A percentile compares a stretch with the other conserved stretches of the same genome.
Conservation (phyloP, 2,797 vertebrate genomes). For the Oryzias dopingdopingensis region DNA sequence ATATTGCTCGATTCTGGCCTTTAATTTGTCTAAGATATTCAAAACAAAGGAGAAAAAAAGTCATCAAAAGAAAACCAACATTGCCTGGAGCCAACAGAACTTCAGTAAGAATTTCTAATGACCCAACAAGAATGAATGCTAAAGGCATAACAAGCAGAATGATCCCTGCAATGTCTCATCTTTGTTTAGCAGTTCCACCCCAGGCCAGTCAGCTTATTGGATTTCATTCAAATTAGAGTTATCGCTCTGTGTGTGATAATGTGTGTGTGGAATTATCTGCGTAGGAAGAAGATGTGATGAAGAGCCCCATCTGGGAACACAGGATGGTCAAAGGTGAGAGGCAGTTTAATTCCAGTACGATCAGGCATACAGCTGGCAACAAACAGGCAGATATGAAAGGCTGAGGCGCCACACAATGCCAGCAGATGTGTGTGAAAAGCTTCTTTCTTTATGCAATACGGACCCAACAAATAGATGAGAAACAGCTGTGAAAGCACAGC, state of each 20-base stretch:
- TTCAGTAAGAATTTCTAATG: slow-evolving; percentile 56
- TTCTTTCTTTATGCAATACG: not conserved
- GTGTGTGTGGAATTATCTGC: slow-evolving; percentile 16
- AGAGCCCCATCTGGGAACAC: not conserved
- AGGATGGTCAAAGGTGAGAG: slow-evolving; percentile 3
- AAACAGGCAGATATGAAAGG: not conserved
- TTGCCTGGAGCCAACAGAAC: slow-evolving; percentile 32
- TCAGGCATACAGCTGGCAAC: not conserved
- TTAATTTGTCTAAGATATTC: slow-evolving; percentile 28
- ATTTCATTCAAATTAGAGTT: slow-evolving; percentile 54
- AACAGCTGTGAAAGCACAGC: slow-evolving; percentile 24
- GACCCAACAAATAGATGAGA: slow-evolving; percentile 23
- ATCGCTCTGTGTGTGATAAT: slow-evolving; percentile 34
- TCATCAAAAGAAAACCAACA: slow-evolving; percentile 54
- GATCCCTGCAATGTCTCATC: slow-evolving; percentile 47
- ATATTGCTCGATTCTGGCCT: slow-evolving; percentile 18
- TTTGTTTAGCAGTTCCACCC: slow-evolving; percentile 41
- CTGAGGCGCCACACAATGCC: slow-evolving; percentile 1
- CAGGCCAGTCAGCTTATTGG: slow-evolving; percentile 60
- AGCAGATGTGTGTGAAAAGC: not conserved
- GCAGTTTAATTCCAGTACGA: slow-evolving; percentile 4
- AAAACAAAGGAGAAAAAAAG: slow-evolving; percentile 29
- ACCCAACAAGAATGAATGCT: slow-evolving; percentile 41
- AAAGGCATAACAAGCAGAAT: slow-evolving; percentile 44
- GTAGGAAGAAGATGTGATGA: slow-evolving; percentile 13